Evolutionary conservation across 2,797 vertebrate genomes (phyloP).

Genomic region (Rhodeus uyekii): DNA sequence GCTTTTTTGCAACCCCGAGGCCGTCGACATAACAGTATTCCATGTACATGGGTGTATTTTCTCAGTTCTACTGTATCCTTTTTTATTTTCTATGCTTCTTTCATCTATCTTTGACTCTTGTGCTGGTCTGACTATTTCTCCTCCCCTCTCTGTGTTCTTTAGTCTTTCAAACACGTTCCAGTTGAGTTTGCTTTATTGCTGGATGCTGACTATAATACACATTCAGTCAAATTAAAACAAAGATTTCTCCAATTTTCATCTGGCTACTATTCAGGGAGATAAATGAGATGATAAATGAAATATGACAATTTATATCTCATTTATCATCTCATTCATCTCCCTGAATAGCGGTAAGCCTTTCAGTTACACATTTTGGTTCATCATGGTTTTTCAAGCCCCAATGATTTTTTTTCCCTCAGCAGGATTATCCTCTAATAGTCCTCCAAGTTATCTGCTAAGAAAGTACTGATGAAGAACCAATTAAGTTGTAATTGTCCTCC

Average conservation of each 20-base stretch:
- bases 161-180: not conserved
- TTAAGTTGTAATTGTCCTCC: not conserved
- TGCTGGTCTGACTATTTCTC: not conserved
- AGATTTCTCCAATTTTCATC: not conserved
- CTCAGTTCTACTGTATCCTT: too few species aligned
- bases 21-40: too few species aligned
- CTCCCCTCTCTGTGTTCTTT: not conserved
- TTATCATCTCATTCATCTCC: conserved; percentile 28
- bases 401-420: not conserved
- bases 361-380: not conserved
- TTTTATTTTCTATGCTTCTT: not conserved
- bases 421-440: not conserved
- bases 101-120: not conserved
- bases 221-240: not conserved
- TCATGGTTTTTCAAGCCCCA: not conserved
- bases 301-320: conserved; percentile 5
- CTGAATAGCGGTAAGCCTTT: not conserved
- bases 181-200: not conserved
- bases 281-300: conserved; percentile 23
- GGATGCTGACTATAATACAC: not conserved
- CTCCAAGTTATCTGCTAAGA: conserved; percentile 3
- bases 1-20: too few species aligned
- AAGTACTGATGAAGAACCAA: not conserved
- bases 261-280: conserved; percentile 1
- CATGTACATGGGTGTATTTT: too few species aligned